Evolutionary conservation across 53 echinoderm and acorn worm genomes (phyloP), one percentile per base, ranked within the genome.

Genomic region (Echinarachnius parma): DNA sequence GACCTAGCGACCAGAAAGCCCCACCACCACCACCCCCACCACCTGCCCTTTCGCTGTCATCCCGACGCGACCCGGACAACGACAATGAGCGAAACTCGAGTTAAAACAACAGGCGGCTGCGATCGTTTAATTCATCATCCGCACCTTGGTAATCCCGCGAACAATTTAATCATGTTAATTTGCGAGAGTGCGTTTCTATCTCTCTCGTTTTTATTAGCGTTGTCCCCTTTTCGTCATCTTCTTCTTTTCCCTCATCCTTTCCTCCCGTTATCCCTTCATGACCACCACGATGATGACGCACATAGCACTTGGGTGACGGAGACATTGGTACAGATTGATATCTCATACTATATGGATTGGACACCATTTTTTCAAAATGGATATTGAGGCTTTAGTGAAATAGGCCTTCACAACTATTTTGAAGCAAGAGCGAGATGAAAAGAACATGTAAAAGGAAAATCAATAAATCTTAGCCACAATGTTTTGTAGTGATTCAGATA

Each of bases 121-220:
- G 55, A 72, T 72, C 74, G 56, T 72, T 72, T 72, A 72, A 72
- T 72, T 37, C 42, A 72, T 72, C 74, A 42, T 72, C 26, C 39
- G 56, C 74, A 72, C 74, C 74, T 72, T 23, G n/a, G 74, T 72
- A 72, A 72, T 72, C 74, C 74, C 55, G 55, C 74, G 74, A 45
- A 72, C 74, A 72, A 72, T 72, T 72, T 56, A 72, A 72, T 72
- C 74, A 72, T 72, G 74, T 72, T 72, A 72, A 72, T 72, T 72
- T 72, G 74, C 26, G 74, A 72, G 56, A 72, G 74, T 72, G 74
- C 74, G 56, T 72, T 72, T 72, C 56, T 72, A 72, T 72, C 31
- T 57, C 18, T 26, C 11, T 23, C 57, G 0, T 57, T 29, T 61
- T 11, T 25, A 5, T 23, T 24, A 14, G 15, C 13, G 39, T 47